Conservation (phyloP, 2,888 invertebrate species). For the Trissoscelio sp. region DNA sequence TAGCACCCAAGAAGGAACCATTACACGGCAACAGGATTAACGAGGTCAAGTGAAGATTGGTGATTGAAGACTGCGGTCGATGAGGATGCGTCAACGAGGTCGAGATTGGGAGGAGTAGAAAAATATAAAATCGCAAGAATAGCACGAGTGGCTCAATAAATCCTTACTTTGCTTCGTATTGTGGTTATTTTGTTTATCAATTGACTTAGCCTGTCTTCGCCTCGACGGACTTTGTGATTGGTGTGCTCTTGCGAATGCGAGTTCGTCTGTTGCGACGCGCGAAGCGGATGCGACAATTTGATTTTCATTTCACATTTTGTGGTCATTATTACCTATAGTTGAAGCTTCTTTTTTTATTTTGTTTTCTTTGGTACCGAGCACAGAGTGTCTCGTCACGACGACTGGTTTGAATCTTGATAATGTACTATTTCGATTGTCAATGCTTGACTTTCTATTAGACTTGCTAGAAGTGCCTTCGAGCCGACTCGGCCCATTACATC, state of each 20-base stretch:
- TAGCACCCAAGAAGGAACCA: slow-evolving; percentile 63
- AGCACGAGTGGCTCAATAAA: slow-evolving; percentile 74
- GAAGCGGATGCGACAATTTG: slow-evolving; percentile 43
- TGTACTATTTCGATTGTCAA: slow-evolving; percentile 82
- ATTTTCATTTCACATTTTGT: slow-evolving; percentile 33
- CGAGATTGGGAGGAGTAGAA: slow-evolving; percentile 75
- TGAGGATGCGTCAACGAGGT: slow-evolving; percentile 60
- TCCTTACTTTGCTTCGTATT: slow-evolving; percentile 69
- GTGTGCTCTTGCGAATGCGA: slow-evolving; percentile 50
- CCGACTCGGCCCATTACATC: slow-evolving; percentile 18
- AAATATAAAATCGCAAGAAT: slow-evolving; percentile 81
- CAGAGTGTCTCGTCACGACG: slow-evolving; percentile 45
- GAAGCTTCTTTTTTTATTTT: background rate
- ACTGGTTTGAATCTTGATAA: slow-evolving; percentile 69
- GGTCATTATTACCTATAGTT: background rate
- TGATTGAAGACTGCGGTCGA: slow-evolving; percentile 56
- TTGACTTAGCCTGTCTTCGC: slow-evolving; percentile 70
- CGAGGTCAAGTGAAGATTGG: slow-evolving; percentile 46
- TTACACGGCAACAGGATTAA: slow-evolving; percentile 48
- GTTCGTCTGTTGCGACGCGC: slow-evolving; percentile 37
- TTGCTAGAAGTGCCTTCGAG: slow-evolving; percentile 45
- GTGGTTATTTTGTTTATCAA: slow-evolving; percentile 67
- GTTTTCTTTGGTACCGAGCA: slow-evolving; percentile 18
- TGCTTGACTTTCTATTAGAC: slow-evolving; percentile 82
- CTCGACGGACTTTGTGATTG: slow-evolving; percentile 60